phyloP scores from a whole-genome alignment of 1,140 invertebrate genomes.

The Popillia japonica region DNA sequence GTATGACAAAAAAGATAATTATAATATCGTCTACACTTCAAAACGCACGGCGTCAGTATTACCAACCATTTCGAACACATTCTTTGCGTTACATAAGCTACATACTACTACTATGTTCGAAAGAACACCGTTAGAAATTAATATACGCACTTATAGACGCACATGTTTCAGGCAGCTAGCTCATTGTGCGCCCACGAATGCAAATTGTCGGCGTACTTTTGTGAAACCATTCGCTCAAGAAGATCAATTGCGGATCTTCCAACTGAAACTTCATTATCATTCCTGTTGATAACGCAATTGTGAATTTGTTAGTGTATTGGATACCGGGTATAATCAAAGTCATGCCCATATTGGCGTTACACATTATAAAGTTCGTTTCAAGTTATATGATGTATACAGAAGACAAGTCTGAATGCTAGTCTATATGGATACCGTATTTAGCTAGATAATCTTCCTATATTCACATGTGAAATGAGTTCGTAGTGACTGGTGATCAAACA shows the following conservation, averaged over 20 bases:
- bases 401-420: too few species aligned
- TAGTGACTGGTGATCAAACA: too few species aligned
- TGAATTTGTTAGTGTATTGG: background rate
- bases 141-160: background rate
- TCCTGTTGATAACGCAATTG: background rate
- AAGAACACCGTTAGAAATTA: constrained; percentile 7
- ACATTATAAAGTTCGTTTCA: background rate
- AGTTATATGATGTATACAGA: too few species aligned
- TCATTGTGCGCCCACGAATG: background rate
- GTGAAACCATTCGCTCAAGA: background rate
- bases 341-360: background rate
- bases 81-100: background rate
- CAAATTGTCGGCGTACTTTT: background rate
- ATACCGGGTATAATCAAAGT: background rate
- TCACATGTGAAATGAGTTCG: too few species aligned
- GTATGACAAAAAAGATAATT: constrained; percentile 4
- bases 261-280: constrained; percentile 1
- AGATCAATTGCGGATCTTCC: background rate
- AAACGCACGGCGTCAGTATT: background rate
- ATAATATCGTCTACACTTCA: background rate
- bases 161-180: background rate
- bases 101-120: background rate
- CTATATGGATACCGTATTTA: too few species aligned
- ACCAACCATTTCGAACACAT: background rate
- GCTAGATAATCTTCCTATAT: too few species aligned